Base-by-base conservation (phyloP, 2,888 invertebrate species). In the Campoplex nolae region DNA sequence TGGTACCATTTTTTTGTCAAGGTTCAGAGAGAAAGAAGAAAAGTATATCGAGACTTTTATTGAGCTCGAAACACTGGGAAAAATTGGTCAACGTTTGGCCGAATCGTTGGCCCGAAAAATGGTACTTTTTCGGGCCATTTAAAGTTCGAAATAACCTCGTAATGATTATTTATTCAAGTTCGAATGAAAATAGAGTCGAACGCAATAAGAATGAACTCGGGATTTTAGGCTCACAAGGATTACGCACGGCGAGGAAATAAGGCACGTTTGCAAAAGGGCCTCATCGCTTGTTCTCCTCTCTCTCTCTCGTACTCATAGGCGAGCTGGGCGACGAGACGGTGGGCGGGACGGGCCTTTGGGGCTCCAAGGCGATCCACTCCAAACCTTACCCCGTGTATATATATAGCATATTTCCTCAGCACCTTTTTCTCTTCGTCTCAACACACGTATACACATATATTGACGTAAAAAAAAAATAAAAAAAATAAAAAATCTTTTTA, bases 341-440 rank as follows among this genome's bases (percentile, higher is more conserved):
- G 94, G 94, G 94, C 94, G 94, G 93, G 92, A 90, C 92, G 89
- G 93, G 93, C 93, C 93, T 93, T 92, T 93, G 92, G 91, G 92
- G 94, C 94, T 94, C 94, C 94, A 94, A 94, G 94, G 94, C 94
- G 94, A 94, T 93, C 94, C 93, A 94, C 94, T 94, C 93, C 92
- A 91, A 93, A 92, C 93, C 93, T 86, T 80, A 65, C 79, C 62
- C 79, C 28, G 54, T 76, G 54, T 76, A 62, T 76, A 86, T 79
- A 77, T 83, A 93, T 91, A 92, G 93, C 92, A 93, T 93, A 91
- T 91, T 92, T 89, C 89, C 90, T 90, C 91, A 71, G 84, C 87
- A 92, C 92, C 92, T 93, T 93, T 90, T 90, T 91, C 87, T 88
- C 90, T 89, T 91, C 78, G 73, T 89, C 90, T 90, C 89, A 88